Conservation (phyloP, 2,113 vertebrate species). For the Neogobius melanostomus region DNA sequence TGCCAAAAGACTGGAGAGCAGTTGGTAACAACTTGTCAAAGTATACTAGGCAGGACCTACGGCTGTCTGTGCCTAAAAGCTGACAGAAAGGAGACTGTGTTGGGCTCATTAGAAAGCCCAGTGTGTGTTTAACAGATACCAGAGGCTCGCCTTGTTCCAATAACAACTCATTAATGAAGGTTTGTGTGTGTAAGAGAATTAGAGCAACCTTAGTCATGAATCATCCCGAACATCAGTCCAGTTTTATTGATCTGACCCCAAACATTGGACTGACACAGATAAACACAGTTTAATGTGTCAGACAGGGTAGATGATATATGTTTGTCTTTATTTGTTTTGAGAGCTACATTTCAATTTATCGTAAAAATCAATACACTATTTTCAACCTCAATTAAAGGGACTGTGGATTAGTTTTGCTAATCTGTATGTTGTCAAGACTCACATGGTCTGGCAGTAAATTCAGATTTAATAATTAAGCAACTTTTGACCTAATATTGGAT, state of each 20-base stretch:
- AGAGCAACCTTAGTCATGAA: conserved; percentile 71
- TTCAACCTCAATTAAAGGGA: not conserved
- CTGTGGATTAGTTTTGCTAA: too few species aligned
- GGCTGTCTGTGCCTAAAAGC: conserved; percentile 28
- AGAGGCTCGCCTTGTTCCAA: conserved; percentile 72
- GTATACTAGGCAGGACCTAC: not conserved
- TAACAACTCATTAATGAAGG: conserved; percentile 80
- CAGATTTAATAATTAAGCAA: too few species aligned
- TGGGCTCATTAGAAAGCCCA: conserved; percentile 72
- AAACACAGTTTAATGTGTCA: conserved; percentile 52
- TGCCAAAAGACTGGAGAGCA: not conserved
- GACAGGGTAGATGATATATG: conserved; percentile 33
- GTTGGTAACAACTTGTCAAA: not conserved
- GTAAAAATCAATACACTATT: not conserved
- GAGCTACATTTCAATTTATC: not conserved
- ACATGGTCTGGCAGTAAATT: too few species aligned
- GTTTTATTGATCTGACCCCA: conserved; percentile 71
- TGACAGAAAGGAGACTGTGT: conserved; percentile 56
- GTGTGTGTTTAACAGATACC: conserved; percentile 79
- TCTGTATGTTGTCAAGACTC: too few species aligned
- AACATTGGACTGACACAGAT: conserved; percentile 57
- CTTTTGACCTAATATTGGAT: too few species aligned
- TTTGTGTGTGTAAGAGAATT: conserved; percentile 76
- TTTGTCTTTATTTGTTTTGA: not conserved
- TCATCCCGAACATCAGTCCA: conserved; percentile 72